phyloP scores from a whole-genome alignment of 2,113 vertebrate genomes.

The Pelusios castaneus region DNA sequence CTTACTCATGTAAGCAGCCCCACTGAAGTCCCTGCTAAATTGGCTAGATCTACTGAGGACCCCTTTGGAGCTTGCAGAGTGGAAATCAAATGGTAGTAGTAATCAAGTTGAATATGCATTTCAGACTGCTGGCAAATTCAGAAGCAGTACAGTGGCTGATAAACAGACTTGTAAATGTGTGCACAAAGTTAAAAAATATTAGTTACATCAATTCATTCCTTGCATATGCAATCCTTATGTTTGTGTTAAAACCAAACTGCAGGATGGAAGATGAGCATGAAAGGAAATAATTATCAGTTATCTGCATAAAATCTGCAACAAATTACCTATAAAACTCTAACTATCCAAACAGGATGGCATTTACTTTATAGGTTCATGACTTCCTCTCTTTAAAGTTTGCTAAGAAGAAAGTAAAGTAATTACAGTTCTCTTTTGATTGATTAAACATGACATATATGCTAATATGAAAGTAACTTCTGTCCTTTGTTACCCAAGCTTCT shows the following conservation, averaged over 20 bases:
- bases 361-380: constrained; percentile 83
- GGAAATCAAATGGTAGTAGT: too few relatives aligned
- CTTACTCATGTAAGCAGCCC: not conserved
- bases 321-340: constrained; percentile 90
- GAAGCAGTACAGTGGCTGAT: constrained; percentile 54
- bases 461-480: constrained; percentile 84
- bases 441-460: constrained; percentile 92
- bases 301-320: constrained; percentile 90
- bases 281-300: constrained; percentile 89
- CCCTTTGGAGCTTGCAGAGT: too few relatives aligned
- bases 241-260: constrained; percentile 84
- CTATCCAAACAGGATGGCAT: constrained; percentile 87
- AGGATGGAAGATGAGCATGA: constrained; percentile 86
- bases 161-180: constrained; percentile 59
- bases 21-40: not conserved
- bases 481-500: constrained; percentile 74
- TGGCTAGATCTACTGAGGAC: constrained; percentile 20
- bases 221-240: constrained; percentile 89
- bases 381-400: constrained; percentile 84
- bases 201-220: constrained; percentile 65
- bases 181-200: constrained; percentile 63
- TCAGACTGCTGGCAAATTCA: constrained; percentile 37
- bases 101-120: constrained; percentile 1
- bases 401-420: constrained; percentile 83
- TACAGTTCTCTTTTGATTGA: constrained; percentile 83